Evolutionary conservation across 1,140 invertebrate species (phyloP).

Genomic region (Vanessa tameamea): DNA sequence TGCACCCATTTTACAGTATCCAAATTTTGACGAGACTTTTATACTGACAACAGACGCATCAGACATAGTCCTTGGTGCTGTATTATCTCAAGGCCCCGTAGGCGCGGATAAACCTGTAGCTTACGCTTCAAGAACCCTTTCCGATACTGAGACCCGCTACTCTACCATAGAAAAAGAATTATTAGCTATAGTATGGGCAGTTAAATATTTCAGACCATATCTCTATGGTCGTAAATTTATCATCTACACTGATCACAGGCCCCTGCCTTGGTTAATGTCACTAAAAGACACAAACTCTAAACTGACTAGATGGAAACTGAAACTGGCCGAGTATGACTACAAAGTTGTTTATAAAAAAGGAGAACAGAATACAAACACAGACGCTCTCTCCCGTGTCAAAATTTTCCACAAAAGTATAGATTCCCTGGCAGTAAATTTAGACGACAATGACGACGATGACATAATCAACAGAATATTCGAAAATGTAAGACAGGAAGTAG

Average conservation of each 20-base stretch:
- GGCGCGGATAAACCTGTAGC: slow-evolving; percentile 45
- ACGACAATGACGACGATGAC: neutral
- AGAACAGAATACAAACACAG: too few species aligned
- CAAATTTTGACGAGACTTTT: slow-evolving; percentile 49
- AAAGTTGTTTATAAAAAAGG: too few species aligned
- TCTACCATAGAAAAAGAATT: slow-evolving; percentile 9
- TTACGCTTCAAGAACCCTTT: slow-evolving; percentile 12
- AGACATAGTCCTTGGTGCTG: slow-evolving; percentile 39
- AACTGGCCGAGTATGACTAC: too few species aligned
- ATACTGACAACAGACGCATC: slow-evolving; percentile 1
- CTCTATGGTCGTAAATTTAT: neutral
- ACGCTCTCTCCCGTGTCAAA: too few species aligned
- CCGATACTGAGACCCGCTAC: neutral
- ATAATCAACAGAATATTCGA: neutral
- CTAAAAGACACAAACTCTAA: neutral
- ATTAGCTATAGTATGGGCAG: slow-evolving; percentile 6
- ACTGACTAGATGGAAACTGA: too few species aligned
- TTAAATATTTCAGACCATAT: slow-evolving; percentile 8
- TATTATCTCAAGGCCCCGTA: slow-evolving; percentile 37
- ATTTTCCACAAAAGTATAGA: too few species aligned
- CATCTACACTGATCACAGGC: neutral
- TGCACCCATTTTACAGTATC: slow-evolving; percentile 47
- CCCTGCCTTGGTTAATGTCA: too few species aligned
- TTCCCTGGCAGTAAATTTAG: neutral
- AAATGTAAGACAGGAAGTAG: neutral